Evolutionary conservation across 2,888 invertebrate genomes (phyloP), one percentile per base, ranked within the genome.

Genomic region (Heterodera filipjevi): DNA sequence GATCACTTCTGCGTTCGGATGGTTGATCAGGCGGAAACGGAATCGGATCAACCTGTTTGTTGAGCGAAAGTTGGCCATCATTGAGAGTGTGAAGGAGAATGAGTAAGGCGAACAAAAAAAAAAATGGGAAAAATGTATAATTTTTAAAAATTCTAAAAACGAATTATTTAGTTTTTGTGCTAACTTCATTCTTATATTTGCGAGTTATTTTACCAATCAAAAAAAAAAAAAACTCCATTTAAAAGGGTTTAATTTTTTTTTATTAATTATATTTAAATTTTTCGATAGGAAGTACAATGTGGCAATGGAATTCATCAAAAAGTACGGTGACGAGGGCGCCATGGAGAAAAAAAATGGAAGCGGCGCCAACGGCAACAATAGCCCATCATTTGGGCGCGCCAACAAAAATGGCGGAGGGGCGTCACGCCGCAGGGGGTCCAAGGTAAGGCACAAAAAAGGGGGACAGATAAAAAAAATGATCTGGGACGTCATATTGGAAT

Each of bases 51-150:
- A 73, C 8, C 46, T 46, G n/a, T 80, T 80, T 46, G 80, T 59
- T 27, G 77, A 79, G 39, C 68, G 79, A 12, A 74, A 77, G 53
- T 39, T 76, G 59, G 72, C 82, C 89, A 93, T 97, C 82, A 91
- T 99, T 78, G 96, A 98, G 88, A 94, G 95, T 89, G 96, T 99
- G 49, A 96, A 95, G 93, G 96, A 98, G 89, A 97, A 93, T 59
- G 97, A 98, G 39, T 39, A 10, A 39, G 39, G 3, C 39, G 39
- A 6, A 39, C 3, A 39, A 39, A 39, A 39, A 39, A 6, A 39
- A 39, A 39, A 39, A n/a, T n/a, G n/a, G n/a, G n/a, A 39, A 39
- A 39, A 39, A 39, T 39, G 3, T 39, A 6, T 39, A 3, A 39
- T 39, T 39, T 39, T 10, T n/a, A n/a, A n/a, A n/a, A n/a, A n/a